Base-by-base conservation (phyloP, 1,140 invertebrate species). In the Trachelipus rathkii region DNA sequence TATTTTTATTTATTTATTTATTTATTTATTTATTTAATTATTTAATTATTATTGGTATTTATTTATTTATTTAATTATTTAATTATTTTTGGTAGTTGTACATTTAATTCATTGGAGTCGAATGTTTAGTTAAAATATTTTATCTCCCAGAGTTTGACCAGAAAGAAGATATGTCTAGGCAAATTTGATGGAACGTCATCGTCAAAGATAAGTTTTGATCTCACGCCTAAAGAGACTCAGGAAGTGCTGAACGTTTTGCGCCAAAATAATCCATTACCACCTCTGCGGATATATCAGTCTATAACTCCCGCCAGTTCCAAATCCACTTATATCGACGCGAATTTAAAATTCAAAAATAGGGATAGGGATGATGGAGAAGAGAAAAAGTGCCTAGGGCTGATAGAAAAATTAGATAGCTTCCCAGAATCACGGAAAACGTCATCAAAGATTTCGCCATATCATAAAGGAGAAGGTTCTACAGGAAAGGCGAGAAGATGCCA, bases 171-270 rank as follows among this genome's bases (percentile, higher is more conserved):
- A 15, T 60, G 8, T n/a, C 50, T 60, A n/a, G n/a, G 50, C 50
- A 60, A 60, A 60, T 15, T 60, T 13, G 50, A 60, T 60, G 19
- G 11, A 19, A 15, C 50, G 2, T 60, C 11, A 13, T 15, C 11
- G 11, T 21, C 73, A 45, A 82, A 80, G 44, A 73, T 74, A 13
- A 75, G 72, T 60, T 82, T 80, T 76, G 81, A 82, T n/a, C 71
- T 82, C 23, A 82, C 80, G 43, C 82, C 80, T 11, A 79, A 78
- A 77, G 82, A 82, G 70, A 82, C 82, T 13, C 74, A 79, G 74
- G 80, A 82, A 72, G 77, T 82, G 15, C 71, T 82, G 44, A 77
- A 76, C 43, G 79, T 82, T 50, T 69, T 82, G 19, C 75, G 77
- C 43, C 81, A 79, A 44, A 74, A 75, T 21, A 72, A 68, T 69